These are phyloP conservation scores for Pecten maximus DNA, from an alignment of 2,888 invertebrate genomes.

Conservation along the genomic window DNA sequence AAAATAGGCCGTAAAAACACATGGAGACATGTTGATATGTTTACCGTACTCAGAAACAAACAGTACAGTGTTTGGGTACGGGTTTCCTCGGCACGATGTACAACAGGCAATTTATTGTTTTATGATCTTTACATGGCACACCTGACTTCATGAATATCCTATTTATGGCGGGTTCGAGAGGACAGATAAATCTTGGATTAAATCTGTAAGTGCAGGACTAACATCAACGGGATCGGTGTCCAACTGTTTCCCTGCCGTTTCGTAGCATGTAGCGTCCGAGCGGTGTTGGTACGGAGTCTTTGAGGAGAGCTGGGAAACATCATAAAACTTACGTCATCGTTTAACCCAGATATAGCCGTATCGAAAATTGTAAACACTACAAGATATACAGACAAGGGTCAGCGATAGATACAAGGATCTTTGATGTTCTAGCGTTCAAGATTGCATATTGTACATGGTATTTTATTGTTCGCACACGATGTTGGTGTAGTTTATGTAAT, in stretches of 20 bases:
- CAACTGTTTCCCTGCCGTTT: slow-evolving; percentile 31
- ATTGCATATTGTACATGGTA: not conserved
- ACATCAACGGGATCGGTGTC: slow-evolving; percentile 38
- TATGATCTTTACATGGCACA: slow-evolving; percentile 47
- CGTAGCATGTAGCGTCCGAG: not conserved
- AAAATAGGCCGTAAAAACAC: not conserved
- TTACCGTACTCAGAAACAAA: not conserved
- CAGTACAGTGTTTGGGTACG: not conserved
- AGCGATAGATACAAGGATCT: not conserved
- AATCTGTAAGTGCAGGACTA: slow-evolving; percentile 45
- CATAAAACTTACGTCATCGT: slow-evolving; percentile 4
- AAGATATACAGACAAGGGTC: not conserved
- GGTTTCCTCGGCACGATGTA: not conserved
- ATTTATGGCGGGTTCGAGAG: slow-evolving; percentile 52
- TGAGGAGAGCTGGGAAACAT: not conserved
- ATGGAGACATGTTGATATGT: not conserved
- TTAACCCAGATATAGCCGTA: not conserved
- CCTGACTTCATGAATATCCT: slow-evolving; percentile 49
- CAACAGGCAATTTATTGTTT: slow-evolving; percentile 52
- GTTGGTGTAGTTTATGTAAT: not conserved
- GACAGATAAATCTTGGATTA: slow-evolving; percentile 50
- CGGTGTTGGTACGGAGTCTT: slow-evolving; percentile 36
- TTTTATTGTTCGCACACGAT: not conserved
- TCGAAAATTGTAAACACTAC: slow-evolving; percentile 25
- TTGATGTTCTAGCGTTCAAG: slow-evolving; percentile 9